A percentile compares a stretch with the other conserved stretches of the same genome.
Conservation (phyloP, 2,888 invertebrate species). For the Diploptera punctata region DNA sequence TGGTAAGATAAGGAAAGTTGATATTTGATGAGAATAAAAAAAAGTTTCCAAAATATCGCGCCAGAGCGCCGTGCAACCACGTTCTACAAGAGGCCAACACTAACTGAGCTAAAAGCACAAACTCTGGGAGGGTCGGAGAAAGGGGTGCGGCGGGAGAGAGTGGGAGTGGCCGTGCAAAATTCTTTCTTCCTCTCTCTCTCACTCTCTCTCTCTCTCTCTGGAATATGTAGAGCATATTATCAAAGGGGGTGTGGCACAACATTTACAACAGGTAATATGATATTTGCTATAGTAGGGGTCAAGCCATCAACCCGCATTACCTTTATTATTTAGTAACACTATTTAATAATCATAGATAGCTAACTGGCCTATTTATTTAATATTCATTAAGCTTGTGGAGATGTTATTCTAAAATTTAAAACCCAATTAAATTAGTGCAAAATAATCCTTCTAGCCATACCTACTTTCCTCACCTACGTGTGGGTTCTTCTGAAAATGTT, state of each 20-base stretch:
- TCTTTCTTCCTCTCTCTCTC: too few relatives aligned
- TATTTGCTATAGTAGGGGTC: too few relatives aligned
- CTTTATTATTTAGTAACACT: too few relatives aligned
- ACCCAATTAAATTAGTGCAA: too few relatives aligned
- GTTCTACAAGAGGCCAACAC: neutral
- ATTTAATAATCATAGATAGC: too few relatives aligned
- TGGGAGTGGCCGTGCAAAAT: neutral
- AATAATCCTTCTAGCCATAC: too few relatives aligned
- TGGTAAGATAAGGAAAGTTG: neutral
- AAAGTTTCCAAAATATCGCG: neutral
- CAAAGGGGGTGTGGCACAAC: neutral
- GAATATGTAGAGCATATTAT: neutral
- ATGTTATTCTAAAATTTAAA: too few relatives aligned
- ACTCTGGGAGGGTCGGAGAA: neutral
- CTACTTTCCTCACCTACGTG: too few relatives aligned
- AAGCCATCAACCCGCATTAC: too few relatives aligned
- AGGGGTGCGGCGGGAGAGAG: neutral
- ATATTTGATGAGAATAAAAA: neutral
- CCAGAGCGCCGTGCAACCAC: neutral
- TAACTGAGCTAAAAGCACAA: conserved; percentile 2
- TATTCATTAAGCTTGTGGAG: too few relatives aligned
- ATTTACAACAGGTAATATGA: neutral
- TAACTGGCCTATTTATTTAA: too few relatives aligned
- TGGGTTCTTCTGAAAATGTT: too few relatives aligned
- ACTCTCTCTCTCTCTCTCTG: neutral